Base-by-base conservation (phyloP, 2,113 vertebrate species). In the Vicugna pacos region DNA sequence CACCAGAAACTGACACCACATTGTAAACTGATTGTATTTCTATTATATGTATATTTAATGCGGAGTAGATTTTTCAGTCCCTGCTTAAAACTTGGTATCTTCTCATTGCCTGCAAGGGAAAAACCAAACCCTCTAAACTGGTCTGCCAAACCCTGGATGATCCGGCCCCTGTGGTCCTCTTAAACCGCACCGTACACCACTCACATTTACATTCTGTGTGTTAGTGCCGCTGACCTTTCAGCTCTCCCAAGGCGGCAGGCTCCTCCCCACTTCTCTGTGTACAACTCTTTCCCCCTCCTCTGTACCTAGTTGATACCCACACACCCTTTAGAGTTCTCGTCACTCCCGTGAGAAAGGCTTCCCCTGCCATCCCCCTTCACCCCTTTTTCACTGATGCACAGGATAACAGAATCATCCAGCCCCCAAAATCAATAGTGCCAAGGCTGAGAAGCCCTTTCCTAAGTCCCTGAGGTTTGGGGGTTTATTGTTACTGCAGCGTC, bases 401-500 rank as follows among this genome's bases (percentile, higher is more conserved):
- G 8, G 56, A 48, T 30, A 73, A 50, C 70, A 67, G 64, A 48
- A 65, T 52, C 50, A 28, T 72, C 54, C 35, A 76, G 20, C 11
- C 46, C 60, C 22, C 14, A 52, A 64, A 12, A 48, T 46, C 77
- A 79, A 14, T 56, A 67, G n/a, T 60, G 20, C n/a, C 0, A 5
- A 48, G 38, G 19, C 32, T 28, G 35, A 46, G 26, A 48, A 58
- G 28, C 17, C 26, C 56, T 70, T 30, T 69, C 15, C 46, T 30
- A 81, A 52, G 52, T 48, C 50, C 12, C 8, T 8, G n/a, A 90
- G 77, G 58, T 89, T 46, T 86, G 7, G 30, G 22, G 52, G 69
- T 82, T 86, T 93, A 58, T 75, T 76, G 26, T 91, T 90, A 83
- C n/a, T 52, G 8, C 3, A 93, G n/a, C 62, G 50, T 38, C 46